Evolutionary conservation across 2,888 invertebrate genomes (phyloP), one percentile per base, ranked within the genome.

Genomic region (Drosophila parthenogenetica): DNA sequence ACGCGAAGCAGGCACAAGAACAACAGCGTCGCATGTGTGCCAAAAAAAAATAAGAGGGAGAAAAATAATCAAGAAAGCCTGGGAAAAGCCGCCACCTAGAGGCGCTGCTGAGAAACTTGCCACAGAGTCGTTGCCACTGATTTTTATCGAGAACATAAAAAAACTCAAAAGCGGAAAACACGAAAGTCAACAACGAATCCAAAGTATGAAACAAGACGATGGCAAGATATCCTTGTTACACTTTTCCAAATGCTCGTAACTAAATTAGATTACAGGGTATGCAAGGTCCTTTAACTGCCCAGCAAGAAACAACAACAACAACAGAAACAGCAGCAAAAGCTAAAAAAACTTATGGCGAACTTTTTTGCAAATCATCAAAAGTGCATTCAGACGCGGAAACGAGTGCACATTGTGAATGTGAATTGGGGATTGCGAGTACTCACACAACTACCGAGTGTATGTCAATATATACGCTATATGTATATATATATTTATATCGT

Each of bases 331-430:
- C 25, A 25, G 25, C 7, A 25, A 25, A 25, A n/a, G n/a, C n/a
- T n/a, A 19, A 19, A 25, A 50, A 55, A 57, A 65, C 48, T 51
- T 35, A 62, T 57, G 45, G 39, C 32, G 42, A 61, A 72, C 55
- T 79, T 81, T 70, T 70, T 70, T 73, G 81, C 79, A 76, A 78
- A 84, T 81, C 77, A 84, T 78, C 73, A 73, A 72, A 80, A 66
- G 78, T 69, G 74, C 77, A 79, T 66, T 80, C 72, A 72, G 63
- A 61, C 54, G 63, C 51, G 68, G 68, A 72, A 83, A 72, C 63
- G 63, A 65, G 64, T 77, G 73, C 77, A 73, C 58, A 72, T 51
- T 59, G 62, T 51, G 73, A 54, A 37, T 64, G 55, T 49, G 57
- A 43, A 25, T 43, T 42, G 48, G 35, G 42, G 16, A n/a, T 16